These are phyloP conservation scores for Scarus forsteni DNA, from an alignment of 2,797 vertebrate species.

Conservation along the genomic window DNA sequence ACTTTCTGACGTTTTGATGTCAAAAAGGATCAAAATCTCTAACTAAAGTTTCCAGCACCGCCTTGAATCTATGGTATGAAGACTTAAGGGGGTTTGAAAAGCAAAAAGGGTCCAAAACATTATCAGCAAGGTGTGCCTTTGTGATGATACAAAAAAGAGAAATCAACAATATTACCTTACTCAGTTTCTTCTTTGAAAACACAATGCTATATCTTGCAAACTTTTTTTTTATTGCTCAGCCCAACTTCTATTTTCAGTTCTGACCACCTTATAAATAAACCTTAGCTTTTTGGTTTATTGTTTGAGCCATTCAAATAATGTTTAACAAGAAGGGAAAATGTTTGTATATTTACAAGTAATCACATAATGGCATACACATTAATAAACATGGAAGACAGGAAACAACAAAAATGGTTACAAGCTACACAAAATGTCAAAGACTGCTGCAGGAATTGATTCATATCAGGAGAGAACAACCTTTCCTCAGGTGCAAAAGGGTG, in stretches of 20 bases:
- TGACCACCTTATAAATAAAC: neutral
- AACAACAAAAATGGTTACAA: constrained; percentile 50
- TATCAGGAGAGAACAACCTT: constrained; percentile 71
- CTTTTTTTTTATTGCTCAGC: no score
- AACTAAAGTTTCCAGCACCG: no score
- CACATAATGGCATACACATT: constrained; percentile 26
- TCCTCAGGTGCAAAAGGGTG: constrained; percentile 61
- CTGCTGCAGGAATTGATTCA: constrained; percentile 72
- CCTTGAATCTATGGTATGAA: no score
- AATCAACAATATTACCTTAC: no score
- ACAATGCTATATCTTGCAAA: no score
- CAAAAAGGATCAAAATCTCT: no score
- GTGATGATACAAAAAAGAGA: no score
- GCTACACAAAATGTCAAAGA: constrained; percentile 74
- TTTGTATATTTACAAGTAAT: constrained; percentile 33
- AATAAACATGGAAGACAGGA: constrained; percentile 30
- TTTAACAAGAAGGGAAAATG: constrained; percentile 21
- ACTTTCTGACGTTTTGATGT: no score
- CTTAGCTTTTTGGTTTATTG: constrained; percentile 6
- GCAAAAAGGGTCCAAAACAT: no score
- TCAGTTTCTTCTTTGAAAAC: no score
- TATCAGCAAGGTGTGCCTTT: no score
- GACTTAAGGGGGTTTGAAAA: no score
- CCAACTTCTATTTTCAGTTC: neutral
- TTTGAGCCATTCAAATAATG: neutral